Base-by-base conservation (phyloP, 64 coral and sea anemone species). In the Montipora sp. region DNA sequence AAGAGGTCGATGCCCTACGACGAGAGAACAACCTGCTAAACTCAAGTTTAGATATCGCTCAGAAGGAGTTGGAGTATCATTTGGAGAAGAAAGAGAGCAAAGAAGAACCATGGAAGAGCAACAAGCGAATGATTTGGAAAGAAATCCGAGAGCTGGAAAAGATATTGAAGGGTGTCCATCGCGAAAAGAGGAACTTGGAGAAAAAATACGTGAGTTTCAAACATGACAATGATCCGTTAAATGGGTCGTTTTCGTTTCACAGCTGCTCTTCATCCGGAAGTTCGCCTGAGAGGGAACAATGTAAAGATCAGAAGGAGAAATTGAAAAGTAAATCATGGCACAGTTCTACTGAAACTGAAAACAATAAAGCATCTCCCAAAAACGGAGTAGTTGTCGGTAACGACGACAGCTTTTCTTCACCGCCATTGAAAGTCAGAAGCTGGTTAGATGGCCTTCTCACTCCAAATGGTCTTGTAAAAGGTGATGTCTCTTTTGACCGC, bases 111-210 rank as follows among this genome's bases (percentile, higher is more conserved):
- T 83, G 50, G 51, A 92, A 81, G 58, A 92, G 53, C 20, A 98
- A 98, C 71, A 98, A 94, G 79, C 90, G 89, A 67, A 86, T 94
- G 81, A 94, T 98, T 22, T 98, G 95, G 95, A 75, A 82, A 43
- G 95, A 98, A 59, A 98, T 98, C 47, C 93, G 95, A 21, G 95
- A 98, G 74, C 78, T 98, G 1, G 95, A 98, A 63, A 98, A 89
- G 49, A 98, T 98, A 49, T 19, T 98, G 4, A 98, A 98, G 76
- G 95, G 94, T 72, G 95, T 98, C 5, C 95, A 98, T 49, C 90
- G 90, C 63, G 95, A 98, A 51, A 98, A 98, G 50, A 83, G 83
- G 79, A 98, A 79, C 51, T 88, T 98, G 60, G 95, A 98, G 70
- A 98, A 94, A 76, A 98, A 98, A 79, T 98, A 98, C 27, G 84